A percentile compares a stretch with the other conserved stretches of the same genome.
Evolutionary conservation across 2,797 vertebrate genomes (phyloP).

Genomic region (Sebastes minor): DNA sequence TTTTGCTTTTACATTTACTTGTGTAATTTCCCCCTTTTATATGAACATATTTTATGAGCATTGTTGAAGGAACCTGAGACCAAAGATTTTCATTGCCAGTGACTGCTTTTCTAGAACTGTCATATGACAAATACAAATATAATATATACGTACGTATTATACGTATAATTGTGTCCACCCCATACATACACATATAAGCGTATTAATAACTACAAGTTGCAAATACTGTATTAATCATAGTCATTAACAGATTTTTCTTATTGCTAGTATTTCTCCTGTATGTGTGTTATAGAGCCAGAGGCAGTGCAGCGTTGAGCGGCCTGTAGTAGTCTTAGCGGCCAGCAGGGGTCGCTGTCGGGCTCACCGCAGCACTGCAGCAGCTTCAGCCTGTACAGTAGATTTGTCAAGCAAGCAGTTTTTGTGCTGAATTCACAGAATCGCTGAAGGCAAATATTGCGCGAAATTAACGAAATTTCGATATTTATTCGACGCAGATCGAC

Average conservation of each 20-base stretch:
- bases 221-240: not conserved
- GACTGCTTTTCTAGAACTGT: no score
- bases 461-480: constrained; percentile 36
- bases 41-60: no score
- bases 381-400: constrained; percentile 79
- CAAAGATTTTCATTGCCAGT: no score
- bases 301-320: not conserved
- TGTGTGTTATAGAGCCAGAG: no score
- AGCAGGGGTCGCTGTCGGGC: constrained; percentile 65
- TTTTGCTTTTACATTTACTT: no score
- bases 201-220: not conserved
- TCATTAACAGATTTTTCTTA: not conserved
- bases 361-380: constrained; percentile 82
- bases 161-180: not conserved
- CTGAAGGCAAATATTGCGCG: constrained; percentile 8
- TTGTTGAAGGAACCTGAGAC: no score
- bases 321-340: constrained; percentile 26
- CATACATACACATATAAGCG: not conserved
- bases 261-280: not conserved
- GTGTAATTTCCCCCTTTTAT: no score
- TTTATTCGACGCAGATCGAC: constrained; percentile 36
- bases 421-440: constrained; percentile 80
- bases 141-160: no score
- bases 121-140: no score
- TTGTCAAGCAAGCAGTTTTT: constrained; percentile 83